Evolutionary conservation across 2,797 vertebrate species (phyloP).

Genomic region (Pseudomugil tenellus): DNA sequence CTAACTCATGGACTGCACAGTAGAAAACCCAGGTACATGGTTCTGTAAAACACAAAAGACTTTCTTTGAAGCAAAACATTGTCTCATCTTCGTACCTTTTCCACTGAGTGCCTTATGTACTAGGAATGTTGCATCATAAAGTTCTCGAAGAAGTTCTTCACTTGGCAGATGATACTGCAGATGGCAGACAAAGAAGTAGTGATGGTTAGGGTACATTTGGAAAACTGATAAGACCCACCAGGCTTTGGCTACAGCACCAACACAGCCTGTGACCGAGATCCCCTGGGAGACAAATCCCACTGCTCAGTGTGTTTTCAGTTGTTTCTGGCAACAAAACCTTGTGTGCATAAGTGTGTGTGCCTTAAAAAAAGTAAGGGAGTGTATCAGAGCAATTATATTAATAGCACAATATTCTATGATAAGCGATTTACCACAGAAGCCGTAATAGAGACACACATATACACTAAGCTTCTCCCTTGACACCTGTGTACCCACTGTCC

Average conservation of each 20-base stretch:
- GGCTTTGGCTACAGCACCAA: constrained; percentile 46
- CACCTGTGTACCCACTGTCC: constrained; percentile 7
- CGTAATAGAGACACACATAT: not conserved
- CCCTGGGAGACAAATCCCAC: constrained; percentile 45
- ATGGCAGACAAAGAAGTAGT: constrained; percentile 57
- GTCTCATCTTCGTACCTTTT: constrained; percentile 21
- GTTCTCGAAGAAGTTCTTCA: constrained; percentile 20
- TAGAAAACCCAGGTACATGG: constrained; percentile 16
- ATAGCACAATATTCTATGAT: constrained; percentile 54
- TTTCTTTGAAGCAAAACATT: constrained; percentile 31
- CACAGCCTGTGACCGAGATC: constrained; percentile 58
- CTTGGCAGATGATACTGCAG: constrained; percentile 72
- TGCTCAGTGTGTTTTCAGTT: constrained; percentile 36
- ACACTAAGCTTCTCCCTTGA: not conserved
- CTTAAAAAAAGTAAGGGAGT: constrained; percentile 16
- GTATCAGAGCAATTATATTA: constrained; percentile 54
- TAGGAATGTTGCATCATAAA: constrained; percentile 13
- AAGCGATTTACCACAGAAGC: constrained; percentile 29
- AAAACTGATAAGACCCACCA: constrained; percentile 48
- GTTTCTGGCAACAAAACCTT: constrained; percentile 32
- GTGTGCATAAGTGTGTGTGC: constrained; percentile 25
- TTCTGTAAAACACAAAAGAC: constrained; percentile 14
- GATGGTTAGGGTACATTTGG: constrained; percentile 27
- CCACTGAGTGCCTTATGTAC: constrained; percentile 8
- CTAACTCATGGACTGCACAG: not conserved